phyloP scores from a whole-genome alignment of 1,140 invertebrate species.

The Drosophila nannoptera region DNA sequence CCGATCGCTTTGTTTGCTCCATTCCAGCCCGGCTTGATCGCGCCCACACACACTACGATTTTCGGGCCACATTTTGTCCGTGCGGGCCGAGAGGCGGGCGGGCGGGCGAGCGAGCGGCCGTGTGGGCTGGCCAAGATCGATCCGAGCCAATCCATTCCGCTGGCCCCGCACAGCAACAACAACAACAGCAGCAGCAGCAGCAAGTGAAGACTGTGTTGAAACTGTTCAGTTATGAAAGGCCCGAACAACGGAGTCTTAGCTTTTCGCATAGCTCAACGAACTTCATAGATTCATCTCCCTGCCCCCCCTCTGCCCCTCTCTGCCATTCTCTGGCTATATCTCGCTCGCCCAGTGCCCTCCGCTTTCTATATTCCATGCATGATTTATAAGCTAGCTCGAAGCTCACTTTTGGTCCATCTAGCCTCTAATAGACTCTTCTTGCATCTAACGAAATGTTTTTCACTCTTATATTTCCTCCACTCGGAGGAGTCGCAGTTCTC shows the following conservation, averaged over 20 bases:
- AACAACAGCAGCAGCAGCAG: constrained; percentile 8
- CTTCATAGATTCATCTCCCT: too few species aligned
- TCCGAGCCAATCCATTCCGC: constrained; percentile 28
- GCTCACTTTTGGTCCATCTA: too few species aligned
- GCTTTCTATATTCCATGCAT: too few species aligned
- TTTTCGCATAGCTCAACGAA: neutral
- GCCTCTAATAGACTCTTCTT: too few species aligned
- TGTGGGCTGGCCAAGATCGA: constrained; percentile 43
- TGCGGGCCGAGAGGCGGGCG: constrained; percentile 21
- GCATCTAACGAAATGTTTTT: too few species aligned
- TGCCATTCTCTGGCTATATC: too few species aligned
- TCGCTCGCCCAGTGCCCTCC: too few species aligned
- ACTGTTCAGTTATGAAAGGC: constrained; percentile 24
- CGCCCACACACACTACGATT: constrained; percentile 30
- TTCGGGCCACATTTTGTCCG: constrained; percentile 44
- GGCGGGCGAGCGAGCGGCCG: constrained; percentile 32
- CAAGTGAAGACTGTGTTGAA: constrained; percentile 25
- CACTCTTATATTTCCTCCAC: too few species aligned
- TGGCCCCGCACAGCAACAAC: constrained; percentile 8
- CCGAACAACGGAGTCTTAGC: constrained; percentile 26
- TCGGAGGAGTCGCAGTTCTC: too few species aligned
- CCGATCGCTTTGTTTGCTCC: constrained; percentile 13
- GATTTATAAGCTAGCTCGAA: too few species aligned
- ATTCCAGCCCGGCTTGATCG: constrained; percentile 27
- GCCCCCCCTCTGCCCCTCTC: too few species aligned